phyloP scores from a whole-genome alignment of 2,888 invertebrate genomes.

The Girardia tigrina region DNA sequence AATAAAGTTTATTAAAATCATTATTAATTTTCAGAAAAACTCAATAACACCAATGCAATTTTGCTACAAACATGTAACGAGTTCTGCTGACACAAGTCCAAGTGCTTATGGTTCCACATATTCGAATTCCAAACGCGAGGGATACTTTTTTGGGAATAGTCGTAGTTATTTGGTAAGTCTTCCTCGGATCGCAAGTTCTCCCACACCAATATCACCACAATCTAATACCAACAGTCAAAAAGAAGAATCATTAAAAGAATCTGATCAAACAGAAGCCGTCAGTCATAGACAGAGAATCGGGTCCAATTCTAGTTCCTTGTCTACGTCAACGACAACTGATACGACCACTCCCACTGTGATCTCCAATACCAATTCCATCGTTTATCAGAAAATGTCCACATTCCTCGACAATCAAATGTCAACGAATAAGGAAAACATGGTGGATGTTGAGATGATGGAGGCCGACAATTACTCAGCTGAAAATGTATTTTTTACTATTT shows the following conservation, averaged over 20 bases:
- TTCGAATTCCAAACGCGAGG: neutral
- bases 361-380: conserved; percentile 1
- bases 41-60: conserved; percentile 10
- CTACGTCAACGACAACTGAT: neutral
- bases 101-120: neutral
- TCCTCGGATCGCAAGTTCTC: conserved; percentile 32
- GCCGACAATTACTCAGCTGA: neutral
- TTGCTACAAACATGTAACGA: neutral
- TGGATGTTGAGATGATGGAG: conserved; percentile 1
- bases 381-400: neutral
- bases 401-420: neutral
- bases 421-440: conserved; percentile 17
- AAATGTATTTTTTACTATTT: too few species aligned
- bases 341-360: neutral
- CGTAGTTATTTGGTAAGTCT: conserved; percentile 33
- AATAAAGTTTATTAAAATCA: neutral
- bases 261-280: neutral
- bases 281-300: neutral
- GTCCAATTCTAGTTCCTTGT: neutral
- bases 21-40: neutral
- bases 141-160: conserved; percentile 32
- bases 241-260: conserved; percentile 12
- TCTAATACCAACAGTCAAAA: neutral
- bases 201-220: neutral
- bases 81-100: neutral